Base-by-base conservation (phyloP, 2,888 invertebrate species). In the Pollenia angustigena region DNA sequence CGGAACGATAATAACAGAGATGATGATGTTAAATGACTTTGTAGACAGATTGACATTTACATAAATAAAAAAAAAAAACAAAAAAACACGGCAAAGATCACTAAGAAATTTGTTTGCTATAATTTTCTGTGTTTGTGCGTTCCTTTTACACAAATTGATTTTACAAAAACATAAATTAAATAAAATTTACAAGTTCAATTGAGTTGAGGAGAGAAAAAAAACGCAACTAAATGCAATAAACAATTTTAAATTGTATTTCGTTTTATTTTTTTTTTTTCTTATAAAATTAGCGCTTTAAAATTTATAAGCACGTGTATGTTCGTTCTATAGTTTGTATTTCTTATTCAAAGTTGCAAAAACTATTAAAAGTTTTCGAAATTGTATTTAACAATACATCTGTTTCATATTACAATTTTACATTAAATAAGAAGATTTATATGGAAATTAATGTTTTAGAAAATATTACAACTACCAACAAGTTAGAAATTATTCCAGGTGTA, bases 31-130 rank as follows among this genome's bases (percentile, higher is more conserved):
- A 80, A 88, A 88, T 85, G 71, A 58, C 48, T 80, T 69, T 60
- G 82, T 69, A 79, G 81, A 87, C 75, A 85, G 88, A 88, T 87
- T 85, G 85, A 87, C 88, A 82, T 62, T 68, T 46, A 68, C 23
- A 48, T 50, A 42, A 50, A 64, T 2, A 23, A 23, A 23, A 18
- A 1, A 18, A 18, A 18, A 18, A 18, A n/a, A n/a, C n/a, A 23
- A 23, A 23, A 23, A 66, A 52, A 71, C 32, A 54, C 76, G 72
- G 76, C 68, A 84, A 83, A 82, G 82, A 86, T 75, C 82, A 75
- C 40, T 56, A 52, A 7, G 44, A n/a, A 56, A 9, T 64, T 23
- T 18, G 18, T 74, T 66, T 74, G 50, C 40, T 42, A 18, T 69
- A 12, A 54, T 66, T 32, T 1, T 56, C 58, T 23, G 2, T 64